Percentiles rank a stretch among this genome's conserved stretches.
phyloP scores from a whole-genome alignment of 2,113 vertebrate species.

The Rhineura floridana region DNA sequence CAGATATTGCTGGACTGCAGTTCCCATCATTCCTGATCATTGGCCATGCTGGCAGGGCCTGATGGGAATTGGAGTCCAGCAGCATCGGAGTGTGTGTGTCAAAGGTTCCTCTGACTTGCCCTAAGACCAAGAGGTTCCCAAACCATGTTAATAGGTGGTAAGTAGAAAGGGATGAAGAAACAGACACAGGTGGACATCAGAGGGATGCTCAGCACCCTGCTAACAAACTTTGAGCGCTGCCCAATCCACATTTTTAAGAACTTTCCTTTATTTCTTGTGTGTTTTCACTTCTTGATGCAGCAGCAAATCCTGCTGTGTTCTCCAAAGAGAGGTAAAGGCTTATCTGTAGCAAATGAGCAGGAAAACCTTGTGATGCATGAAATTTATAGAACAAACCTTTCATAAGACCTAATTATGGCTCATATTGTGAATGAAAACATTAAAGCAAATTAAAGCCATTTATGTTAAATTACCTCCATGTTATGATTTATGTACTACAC shows the following conservation, averaged over 20 bases:
- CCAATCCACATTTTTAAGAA: not conserved
- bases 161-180: not conserved
- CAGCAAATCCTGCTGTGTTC: not conserved
- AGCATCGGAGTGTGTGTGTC: too few relatives aligned
- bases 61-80: too few relatives aligned
- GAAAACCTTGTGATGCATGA: not conserved
- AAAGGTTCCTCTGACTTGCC: too few relatives aligned
- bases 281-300: not conserved
- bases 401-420: not conserved
- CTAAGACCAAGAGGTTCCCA: not conserved
- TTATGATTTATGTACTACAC: not conserved
- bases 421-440: conserved; percentile 6
- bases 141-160: not conserved
- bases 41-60: too few relatives aligned
- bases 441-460: not conserved
- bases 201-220: not conserved
- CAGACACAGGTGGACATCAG: not conserved
- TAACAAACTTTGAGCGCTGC: not conserved
- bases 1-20: too few relatives aligned
- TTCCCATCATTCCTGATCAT: too few relatives aligned
- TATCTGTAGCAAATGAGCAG: not conserved
- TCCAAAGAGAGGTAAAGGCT: not conserved
- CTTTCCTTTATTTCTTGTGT: not conserved
- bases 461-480: not conserved
- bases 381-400: not conserved